Percentiles rank a stretch among this genome's conserved stretches.
These are phyloP conservation scores for Camelus dromedarius DNA, from an alignment of 2,113 vertebrate species.

Conservation along the genomic window DNA sequence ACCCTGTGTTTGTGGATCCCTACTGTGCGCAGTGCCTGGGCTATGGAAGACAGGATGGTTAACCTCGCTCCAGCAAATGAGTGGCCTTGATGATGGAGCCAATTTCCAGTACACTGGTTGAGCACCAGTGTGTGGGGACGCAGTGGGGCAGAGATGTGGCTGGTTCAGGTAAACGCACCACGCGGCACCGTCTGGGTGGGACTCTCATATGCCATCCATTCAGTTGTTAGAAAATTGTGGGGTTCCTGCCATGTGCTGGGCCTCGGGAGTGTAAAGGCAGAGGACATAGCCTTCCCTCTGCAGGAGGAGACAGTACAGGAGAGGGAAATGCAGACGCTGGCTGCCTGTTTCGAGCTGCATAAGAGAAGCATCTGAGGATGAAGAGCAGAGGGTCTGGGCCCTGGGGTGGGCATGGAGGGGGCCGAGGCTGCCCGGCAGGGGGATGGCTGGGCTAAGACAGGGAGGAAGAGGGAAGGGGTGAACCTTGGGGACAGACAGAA, in stretches of 20 bases:
- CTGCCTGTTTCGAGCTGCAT: not conserved
- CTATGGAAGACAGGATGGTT: accelerated
- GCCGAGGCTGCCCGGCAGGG: not conserved
- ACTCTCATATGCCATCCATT: accelerated
- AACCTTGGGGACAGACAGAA: not conserved
- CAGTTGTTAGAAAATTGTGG: accelerated
- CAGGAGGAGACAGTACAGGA: no score
- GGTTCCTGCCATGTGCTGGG: accelerated
- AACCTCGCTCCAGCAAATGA: not conserved
- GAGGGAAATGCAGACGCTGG: not conserved
- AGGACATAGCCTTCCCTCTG: no score
- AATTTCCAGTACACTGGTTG: accelerated
- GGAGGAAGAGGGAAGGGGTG: not conserved
- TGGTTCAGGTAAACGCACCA: accelerated
- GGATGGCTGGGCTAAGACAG: accelerated
- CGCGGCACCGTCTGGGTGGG: accelerated
- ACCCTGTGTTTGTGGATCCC: not conserved
- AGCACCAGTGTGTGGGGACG: accelerated
- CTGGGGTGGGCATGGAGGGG: not conserved
- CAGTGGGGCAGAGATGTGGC: not conserved
- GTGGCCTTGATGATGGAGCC: not conserved
- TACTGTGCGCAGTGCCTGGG: accelerated
- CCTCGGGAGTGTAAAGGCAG: no score
- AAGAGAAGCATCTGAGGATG: not conserved
- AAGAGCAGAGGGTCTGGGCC: accelerated